These are phyloP conservation scores for Apteryx owenii DNA, from an alignment of 2,113 vertebrate species.

Conservation along the genomic window DNA sequence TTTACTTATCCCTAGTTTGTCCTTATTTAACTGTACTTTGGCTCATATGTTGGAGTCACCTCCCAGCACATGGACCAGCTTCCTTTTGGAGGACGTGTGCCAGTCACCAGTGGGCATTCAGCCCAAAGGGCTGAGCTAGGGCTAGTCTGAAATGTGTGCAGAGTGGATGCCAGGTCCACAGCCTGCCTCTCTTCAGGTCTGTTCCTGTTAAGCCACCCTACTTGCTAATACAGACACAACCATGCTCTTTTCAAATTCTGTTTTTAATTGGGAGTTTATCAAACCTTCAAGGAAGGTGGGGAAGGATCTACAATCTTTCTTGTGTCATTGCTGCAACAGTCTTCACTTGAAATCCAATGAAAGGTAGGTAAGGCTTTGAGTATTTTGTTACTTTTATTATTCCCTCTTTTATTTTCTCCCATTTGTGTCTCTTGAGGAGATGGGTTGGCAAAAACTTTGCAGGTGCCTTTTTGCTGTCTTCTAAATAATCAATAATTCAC, in stretches of 20 bases:
- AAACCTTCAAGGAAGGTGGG: neutral
- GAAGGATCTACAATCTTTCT: neutral
- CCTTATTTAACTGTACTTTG: neutral
- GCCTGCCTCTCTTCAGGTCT: neutral
- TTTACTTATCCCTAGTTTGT: neutral
- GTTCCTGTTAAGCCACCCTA: neutral
- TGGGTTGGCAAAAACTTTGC: neutral
- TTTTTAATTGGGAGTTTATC: neutral
- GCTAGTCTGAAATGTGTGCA: neutral
- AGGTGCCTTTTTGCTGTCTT: neutral
- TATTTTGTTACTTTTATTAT: neutral
- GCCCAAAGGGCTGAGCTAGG: neutral
- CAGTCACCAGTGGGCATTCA: neutral
- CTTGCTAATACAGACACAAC: neutral
- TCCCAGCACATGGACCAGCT: neutral
- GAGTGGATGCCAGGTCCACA: neutral
- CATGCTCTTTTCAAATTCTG: neutral
- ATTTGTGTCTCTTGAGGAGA: fast-evolving
- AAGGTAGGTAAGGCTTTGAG: neutral
- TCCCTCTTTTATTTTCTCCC: neutral
- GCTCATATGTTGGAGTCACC: neutral
- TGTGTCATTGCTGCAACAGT: neutral
- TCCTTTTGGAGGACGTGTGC: neutral
- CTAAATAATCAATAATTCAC: neutral
- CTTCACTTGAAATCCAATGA: neutral